Percentiles rank a stretch among this genome's conserved stretches.
Evolutionary conservation across 2,888 invertebrate genomes (phyloP).

Genomic region (Brenthis hecate): DNA sequence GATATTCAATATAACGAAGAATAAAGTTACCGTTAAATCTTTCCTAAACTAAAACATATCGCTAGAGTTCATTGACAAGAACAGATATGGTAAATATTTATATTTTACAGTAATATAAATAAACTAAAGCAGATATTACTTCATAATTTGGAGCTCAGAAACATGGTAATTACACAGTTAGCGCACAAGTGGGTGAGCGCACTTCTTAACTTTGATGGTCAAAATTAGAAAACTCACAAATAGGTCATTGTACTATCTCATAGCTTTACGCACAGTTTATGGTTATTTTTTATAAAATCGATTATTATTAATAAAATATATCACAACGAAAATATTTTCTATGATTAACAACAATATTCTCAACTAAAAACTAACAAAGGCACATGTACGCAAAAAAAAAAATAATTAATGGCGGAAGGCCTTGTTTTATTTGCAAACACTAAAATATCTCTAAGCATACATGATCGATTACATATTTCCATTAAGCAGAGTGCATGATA

Average conservation of each 20-base stretch:
- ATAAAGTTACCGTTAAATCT: constrained; percentile 18
- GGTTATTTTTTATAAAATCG: background rate
- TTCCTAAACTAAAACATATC: constrained; percentile 21
- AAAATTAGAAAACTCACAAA: constrained; percentile 23
- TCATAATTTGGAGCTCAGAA: constrained; percentile 33
- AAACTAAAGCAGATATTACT: constrained; percentile 13
- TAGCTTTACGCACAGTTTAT: background rate
- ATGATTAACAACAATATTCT: background rate
- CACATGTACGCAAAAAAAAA: background rate
- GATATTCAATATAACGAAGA: background rate
- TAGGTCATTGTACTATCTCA: constrained; percentile 19
- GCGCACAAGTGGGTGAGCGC: constrained; percentile 63
- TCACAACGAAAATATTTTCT: no score
- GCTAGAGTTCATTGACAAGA: constrained; percentile 37
- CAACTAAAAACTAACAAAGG: background rate
- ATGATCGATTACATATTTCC: constrained; percentile 12
- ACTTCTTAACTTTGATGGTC: constrained; percentile 38
- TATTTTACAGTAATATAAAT: constrained; percentile 5
- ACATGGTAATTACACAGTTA: constrained; percentile 60
- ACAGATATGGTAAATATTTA: constrained; percentile 23
- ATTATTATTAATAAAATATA: background rate
- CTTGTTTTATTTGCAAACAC: constrained; percentile 2
- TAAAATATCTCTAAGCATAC: constrained; percentile 12
- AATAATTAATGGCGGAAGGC: background rate
- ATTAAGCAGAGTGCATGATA: constrained; percentile 17